These are phyloP conservation scores for Phenganax marumi DNA, from an alignment of 92 coral and sea anemone species.

Conservation along the genomic window DNA sequence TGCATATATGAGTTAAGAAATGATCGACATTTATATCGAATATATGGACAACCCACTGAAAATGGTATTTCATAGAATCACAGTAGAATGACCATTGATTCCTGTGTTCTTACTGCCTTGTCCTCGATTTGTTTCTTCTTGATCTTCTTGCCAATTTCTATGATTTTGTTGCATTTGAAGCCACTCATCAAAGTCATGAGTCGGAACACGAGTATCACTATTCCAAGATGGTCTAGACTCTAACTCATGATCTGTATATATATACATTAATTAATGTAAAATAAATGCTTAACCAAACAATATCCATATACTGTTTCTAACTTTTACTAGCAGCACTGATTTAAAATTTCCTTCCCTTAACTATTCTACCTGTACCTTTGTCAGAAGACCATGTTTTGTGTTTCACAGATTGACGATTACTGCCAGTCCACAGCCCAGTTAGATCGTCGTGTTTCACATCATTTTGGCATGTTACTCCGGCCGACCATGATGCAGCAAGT, in stretches of 20 bases:
- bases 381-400: constrained; percentile 9
- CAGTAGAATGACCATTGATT: no score
- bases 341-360: neutral
- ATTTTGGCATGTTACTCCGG: neutral
- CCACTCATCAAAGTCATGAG: constrained; percentile 92
- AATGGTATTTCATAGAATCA: no score
- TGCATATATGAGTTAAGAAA: neutral
- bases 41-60: neutral
- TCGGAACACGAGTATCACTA: constrained; percentile 69
- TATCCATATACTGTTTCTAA: neutral
- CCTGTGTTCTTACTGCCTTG: no score
- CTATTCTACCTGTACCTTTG: neutral
- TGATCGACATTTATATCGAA: neutral
- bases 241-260: neutral
- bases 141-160: neutral
- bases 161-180: constrained; percentile 59
- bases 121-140: constrained; percentile 19
- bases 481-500: constrained; percentile 37
- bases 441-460: neutral
- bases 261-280: neutral
- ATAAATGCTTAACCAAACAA: neutral
- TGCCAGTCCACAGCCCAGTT: constrained; percentile 23
- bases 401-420: neutral
- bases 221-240: constrained; percentile 59
- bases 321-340: neutral